phyloP scores from a whole-genome alignment of 2,797 vertebrate genomes.

The Arnoldichthys spilopterus region DNA sequence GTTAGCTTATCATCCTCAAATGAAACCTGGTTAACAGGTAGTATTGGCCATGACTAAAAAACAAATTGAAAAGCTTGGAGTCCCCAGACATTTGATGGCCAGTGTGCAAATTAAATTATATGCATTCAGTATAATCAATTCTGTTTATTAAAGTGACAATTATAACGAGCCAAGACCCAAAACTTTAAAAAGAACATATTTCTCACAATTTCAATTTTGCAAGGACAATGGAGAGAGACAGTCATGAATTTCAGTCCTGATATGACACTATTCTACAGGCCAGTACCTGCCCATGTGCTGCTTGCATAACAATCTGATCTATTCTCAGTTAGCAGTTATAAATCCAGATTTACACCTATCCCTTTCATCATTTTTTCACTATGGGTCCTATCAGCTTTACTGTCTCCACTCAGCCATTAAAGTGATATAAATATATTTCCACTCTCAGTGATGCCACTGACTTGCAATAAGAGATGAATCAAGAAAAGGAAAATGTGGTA shows the following conservation, averaged over 20 bases:
- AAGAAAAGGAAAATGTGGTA: slow-evolving; percentile 30
- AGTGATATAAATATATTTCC: slow-evolving; percentile 37
- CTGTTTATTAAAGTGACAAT: too few relatives aligned
- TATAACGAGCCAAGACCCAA: not conserved
- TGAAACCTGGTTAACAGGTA: too few relatives aligned
- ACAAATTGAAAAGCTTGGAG: too few relatives aligned
- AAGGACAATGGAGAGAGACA: not conserved
- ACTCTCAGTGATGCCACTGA: slow-evolving; percentile 9
- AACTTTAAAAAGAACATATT: not conserved
- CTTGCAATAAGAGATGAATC: slow-evolving; percentile 20
- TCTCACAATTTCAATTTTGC: not conserved
- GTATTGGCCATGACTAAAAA: too few relatives aligned
- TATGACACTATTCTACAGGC: not conserved
- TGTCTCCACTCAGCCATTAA: slow-evolving; percentile 36
- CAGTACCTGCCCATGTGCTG: slow-evolving; percentile 3
- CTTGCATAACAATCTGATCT: slow-evolving; percentile 16
- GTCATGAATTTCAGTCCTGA: slow-evolving; percentile 1
- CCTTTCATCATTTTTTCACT: slow-evolving; percentile 32
- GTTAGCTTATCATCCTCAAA: too few relatives aligned
- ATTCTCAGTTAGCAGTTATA: slow-evolving; percentile 25
- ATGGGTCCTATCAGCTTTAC: slow-evolving; percentile 38
- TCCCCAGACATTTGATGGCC: too few relatives aligned
- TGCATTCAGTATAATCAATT: too few relatives aligned
- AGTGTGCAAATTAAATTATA: not conserved
- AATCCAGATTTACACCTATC: slow-evolving; percentile 36